Percentiles rank a stretch among this genome's conserved stretches.
phyloP scores from a whole-genome alignment of 2,113 vertebrate species.

The Glareola pratincola region DNA sequence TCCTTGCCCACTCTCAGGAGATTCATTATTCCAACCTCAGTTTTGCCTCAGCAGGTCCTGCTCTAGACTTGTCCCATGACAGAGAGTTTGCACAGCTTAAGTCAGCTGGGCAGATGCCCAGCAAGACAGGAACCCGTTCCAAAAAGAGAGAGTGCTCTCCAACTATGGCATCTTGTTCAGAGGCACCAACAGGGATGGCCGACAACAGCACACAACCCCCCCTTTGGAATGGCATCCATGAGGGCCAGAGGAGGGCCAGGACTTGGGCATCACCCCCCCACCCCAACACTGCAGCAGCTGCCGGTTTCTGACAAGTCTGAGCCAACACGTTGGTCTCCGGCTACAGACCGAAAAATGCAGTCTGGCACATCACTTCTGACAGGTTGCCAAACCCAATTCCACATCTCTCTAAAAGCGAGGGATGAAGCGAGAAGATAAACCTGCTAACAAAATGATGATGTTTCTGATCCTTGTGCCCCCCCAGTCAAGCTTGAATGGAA shows the following conservation, averaged over 20 bases:
- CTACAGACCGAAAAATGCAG: not conserved
- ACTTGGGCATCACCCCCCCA: not conserved
- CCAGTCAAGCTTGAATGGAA: not conserved
- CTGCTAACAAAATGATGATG: not conserved
- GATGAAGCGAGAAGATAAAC: not conserved
- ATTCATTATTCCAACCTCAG: not conserved
- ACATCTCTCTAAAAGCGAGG: not conserved
- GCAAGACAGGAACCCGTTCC: not conserved
- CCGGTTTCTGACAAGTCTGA: accelerated
- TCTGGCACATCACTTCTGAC: not conserved
- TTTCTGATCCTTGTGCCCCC: not conserved
- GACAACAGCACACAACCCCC: accelerated
- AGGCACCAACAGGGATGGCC: not conserved
- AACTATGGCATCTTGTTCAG: not conserved
- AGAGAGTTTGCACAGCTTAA: not conserved
- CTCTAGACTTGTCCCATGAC: not conserved
- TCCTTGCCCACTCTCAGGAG: not conserved
- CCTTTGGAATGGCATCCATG: not conserved
- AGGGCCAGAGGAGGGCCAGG: not conserved
- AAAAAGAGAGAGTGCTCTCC: not conserved
- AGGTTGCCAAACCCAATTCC: not conserved
- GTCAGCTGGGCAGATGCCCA: not conserved
- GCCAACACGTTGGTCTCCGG: not conserved
- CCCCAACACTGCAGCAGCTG: not conserved
- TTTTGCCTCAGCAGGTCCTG: not conserved